Evolutionary conservation across 2,113 vertebrate species (phyloP).

Genomic region (Ciconia boyciana): DNA sequence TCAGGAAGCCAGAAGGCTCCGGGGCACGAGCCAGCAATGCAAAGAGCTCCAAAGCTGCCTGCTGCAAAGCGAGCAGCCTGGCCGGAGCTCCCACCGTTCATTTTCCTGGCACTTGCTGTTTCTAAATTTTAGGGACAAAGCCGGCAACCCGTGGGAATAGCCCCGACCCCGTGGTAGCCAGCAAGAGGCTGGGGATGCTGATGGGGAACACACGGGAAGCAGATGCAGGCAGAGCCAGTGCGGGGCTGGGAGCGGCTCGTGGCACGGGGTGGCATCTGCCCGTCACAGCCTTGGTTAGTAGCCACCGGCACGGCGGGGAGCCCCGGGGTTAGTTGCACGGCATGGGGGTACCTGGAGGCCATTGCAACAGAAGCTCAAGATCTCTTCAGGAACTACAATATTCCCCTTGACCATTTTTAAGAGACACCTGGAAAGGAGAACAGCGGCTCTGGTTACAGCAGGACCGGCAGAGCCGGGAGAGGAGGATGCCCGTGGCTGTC

Average conservation of each 20-base stretch:
- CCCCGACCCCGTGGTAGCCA: background rate
- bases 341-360: slow-evolving; percentile 15
- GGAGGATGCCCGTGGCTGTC: background rate
- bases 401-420: slow-evolving; percentile 49
- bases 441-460: background rate
- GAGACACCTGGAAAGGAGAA: slow-evolving; percentile 47
- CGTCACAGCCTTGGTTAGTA: background rate
- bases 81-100: accelerated
- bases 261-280: background rate
- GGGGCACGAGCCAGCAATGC: background rate
- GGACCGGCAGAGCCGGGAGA: accelerated
- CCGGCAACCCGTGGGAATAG: accelerated
- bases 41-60: background rate
- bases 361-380: slow-evolving; percentile 49
- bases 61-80: background rate
- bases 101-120: accelerated
- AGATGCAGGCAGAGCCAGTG: background rate
- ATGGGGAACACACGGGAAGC: accelerated
- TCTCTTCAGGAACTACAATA: slow-evolving; percentile 33
- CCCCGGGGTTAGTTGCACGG: background rate
- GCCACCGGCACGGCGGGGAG: background rate
- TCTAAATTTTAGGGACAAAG: background rate
- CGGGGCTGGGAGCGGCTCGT: background rate
- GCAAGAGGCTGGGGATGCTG: background rate
- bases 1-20: background rate